phyloP scores from a whole-genome alignment of 2,888 invertebrate genomes.

The Drosophila infuscata region DNA sequence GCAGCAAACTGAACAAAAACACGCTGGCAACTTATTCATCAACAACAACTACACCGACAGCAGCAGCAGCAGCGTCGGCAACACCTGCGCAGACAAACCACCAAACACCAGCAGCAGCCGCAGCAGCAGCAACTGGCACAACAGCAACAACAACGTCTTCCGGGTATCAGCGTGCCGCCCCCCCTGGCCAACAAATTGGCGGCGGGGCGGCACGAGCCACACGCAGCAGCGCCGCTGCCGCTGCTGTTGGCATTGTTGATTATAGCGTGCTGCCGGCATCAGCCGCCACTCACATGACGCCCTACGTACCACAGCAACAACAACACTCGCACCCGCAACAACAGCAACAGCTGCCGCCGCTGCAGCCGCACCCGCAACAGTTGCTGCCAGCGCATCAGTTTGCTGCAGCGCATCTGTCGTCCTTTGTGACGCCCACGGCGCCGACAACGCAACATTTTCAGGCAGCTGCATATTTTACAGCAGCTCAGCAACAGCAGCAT shows the following conservation, averaged over 20 bases:
- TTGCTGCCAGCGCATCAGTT: slow-evolving; percentile 65
- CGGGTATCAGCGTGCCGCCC: slow-evolving; percentile 82
- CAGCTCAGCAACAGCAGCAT: slow-evolving; percentile 68
- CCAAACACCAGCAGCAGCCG: slow-evolving; percentile 33
- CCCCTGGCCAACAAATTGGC: slow-evolving; percentile 56
- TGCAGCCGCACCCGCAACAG: slow-evolving; percentile 57
- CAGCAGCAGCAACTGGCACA: slow-evolving; percentile 43
- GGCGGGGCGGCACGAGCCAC: slow-evolving; percentile 83
- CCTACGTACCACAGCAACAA: slow-evolving; percentile 49
- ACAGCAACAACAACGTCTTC: slow-evolving; percentile 82
- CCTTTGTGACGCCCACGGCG: slow-evolving; percentile 62
- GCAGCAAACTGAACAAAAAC: slow-evolving; percentile 60
- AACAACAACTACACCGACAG: slow-evolving; percentile 46
- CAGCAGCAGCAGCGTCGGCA: slow-evolving; percentile 46
- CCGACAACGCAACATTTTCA: slow-evolving; percentile 65
- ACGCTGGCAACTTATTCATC: slow-evolving; percentile 56
- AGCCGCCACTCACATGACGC: slow-evolving; percentile 49
- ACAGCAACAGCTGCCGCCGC: slow-evolving; percentile 50
- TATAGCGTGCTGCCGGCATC: slow-evolving; percentile 56
- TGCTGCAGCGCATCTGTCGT: slow-evolving; percentile 66
- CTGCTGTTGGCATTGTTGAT: slow-evolving; percentile 65
- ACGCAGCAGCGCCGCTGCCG: slow-evolving; percentile 54
- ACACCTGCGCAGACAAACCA: slow-evolving; percentile 26
- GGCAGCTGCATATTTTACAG: slow-evolving; percentile 64
- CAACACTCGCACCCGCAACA: slow-evolving; percentile 58